Percentiles rank a stretch among this genome's conserved stretches.
Conservation (phyloP, 64 coral and sea anemone genomes). For the Montipora efflorescens region DNA sequence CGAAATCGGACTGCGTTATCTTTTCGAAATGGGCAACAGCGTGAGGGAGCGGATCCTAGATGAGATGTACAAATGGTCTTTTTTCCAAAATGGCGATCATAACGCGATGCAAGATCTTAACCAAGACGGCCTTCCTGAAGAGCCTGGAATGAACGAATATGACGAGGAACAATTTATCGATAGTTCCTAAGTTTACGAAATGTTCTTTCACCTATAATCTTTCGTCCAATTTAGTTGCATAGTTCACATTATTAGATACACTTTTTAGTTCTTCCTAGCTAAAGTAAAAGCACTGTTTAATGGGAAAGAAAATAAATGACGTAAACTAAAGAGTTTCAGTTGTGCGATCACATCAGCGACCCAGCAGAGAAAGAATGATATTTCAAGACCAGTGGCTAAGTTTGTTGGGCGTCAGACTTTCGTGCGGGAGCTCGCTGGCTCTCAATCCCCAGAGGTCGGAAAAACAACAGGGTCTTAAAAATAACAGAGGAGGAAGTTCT, state of each 20-base stretch:
- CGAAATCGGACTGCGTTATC: neutral
- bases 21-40: neutral
- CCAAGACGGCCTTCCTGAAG: neutral
- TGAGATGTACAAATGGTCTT: slow-evolving; percentile 35
- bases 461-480: too few relatives aligned
- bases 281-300: neutral
- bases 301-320: too few relatives aligned
- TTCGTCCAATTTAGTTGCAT: neutral
- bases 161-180: neutral
- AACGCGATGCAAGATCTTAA: neutral
- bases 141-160: neutral
- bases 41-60: neutral
- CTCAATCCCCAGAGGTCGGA: too few relatives aligned
- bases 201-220: neutral
- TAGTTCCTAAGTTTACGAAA: neutral
- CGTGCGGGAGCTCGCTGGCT: too few relatives aligned
- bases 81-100: neutral
- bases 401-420: too few relatives aligned
- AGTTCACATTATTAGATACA: neutral
- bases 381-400: too few relatives aligned
- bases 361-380: too few relatives aligned
- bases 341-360: too few relatives aligned
- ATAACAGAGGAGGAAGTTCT: too few relatives aligned
- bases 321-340: too few relatives aligned
- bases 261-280: neutral